Percentiles rank a stretch among this genome's conserved stretches.
These are phyloP conservation scores for Ectropis crepuscularia DNA, from an alignment of 2,888 invertebrate species.

Conservation along the genomic window DNA sequence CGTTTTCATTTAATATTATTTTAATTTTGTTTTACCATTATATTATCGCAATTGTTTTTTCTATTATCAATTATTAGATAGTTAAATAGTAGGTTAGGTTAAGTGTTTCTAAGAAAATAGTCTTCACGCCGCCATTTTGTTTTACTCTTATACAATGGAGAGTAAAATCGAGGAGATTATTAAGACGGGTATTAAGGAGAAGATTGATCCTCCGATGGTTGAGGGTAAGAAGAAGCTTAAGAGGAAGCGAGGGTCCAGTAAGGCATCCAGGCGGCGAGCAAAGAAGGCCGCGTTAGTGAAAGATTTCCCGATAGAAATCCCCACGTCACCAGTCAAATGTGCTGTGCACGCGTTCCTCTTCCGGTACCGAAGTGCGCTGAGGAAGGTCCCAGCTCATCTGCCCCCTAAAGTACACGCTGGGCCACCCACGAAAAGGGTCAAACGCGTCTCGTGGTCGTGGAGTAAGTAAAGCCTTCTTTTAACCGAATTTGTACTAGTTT, in stretches of 20 bases:
- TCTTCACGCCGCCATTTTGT: conserved; percentile 50
- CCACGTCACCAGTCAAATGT: conserved; percentile 65
- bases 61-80: conserved; percentile 31
- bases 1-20: conserved; percentile 36
- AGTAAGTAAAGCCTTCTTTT: conserved; percentile 62
- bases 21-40: conserved; percentile 26
- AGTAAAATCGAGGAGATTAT: neutral
- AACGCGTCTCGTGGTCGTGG: conserved; percentile 79
- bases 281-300: conserved; percentile 50
- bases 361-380: conserved; percentile 72
- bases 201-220: conserved; percentile 46
- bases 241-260: conserved; percentile 62
- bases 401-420: conserved; percentile 75
- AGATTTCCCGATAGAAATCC: conserved; percentile 39
- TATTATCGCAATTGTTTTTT: conserved; percentile 41
- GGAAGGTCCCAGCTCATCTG: conserved; percentile 69
- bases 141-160: conserved; percentile 21
- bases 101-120: conserved; percentile 44
- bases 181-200: conserved; percentile 26
- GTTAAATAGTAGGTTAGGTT: conserved; percentile 47
- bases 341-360: conserved; percentile 74
- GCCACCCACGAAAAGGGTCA: conserved; percentile 74
- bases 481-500: neutral
- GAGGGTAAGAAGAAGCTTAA: conserved; percentile 63
- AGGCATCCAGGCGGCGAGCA: conserved; percentile 63